Percentiles rank a stretch among this genome's conserved stretches.
Evolutionary conservation across 2,888 invertebrate species (phyloP).

Genomic region (Archips xylosteana): DNA sequence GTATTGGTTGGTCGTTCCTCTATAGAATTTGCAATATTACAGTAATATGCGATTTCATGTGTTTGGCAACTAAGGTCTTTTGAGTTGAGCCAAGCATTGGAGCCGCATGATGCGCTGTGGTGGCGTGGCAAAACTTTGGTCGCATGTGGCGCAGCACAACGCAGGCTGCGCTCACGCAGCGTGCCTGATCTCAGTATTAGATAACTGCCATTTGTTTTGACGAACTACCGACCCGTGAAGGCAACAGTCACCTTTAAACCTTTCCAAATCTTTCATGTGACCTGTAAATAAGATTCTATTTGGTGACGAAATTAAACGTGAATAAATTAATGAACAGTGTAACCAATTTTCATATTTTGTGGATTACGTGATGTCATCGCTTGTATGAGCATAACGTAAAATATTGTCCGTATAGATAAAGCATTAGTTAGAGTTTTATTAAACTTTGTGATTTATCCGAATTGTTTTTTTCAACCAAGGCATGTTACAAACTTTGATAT

Average conservation of each 20-base stretch:
- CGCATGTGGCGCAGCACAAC: neutral
- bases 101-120: neutral
- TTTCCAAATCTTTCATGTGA: conserved; percentile 54
- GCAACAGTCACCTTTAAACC: conserved; percentile 51
- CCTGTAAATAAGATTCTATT: conserved; percentile 24
- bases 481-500: neutral
- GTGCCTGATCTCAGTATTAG: conserved; percentile 43
- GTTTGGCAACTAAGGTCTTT: neutral
- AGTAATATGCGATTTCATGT: neutral
- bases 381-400: neutral
- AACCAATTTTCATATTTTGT: neutral
- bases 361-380: neutral
- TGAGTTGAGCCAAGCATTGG: neutral
- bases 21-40: neutral
- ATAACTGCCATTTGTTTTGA: conserved; percentile 50
- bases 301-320: conserved; percentile 27
- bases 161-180: conserved; percentile 23
- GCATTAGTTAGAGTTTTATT: neutral
- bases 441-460: neutral
- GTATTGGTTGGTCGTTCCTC: neutral
- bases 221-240: conserved; percentile 44
- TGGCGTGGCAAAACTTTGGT: neutral
- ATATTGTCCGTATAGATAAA: neutral
- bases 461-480: neutral
- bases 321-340: neutral